Conservation (phyloP, 1,140 invertebrate genomes). For the Drosophila mauritiana region DNA sequence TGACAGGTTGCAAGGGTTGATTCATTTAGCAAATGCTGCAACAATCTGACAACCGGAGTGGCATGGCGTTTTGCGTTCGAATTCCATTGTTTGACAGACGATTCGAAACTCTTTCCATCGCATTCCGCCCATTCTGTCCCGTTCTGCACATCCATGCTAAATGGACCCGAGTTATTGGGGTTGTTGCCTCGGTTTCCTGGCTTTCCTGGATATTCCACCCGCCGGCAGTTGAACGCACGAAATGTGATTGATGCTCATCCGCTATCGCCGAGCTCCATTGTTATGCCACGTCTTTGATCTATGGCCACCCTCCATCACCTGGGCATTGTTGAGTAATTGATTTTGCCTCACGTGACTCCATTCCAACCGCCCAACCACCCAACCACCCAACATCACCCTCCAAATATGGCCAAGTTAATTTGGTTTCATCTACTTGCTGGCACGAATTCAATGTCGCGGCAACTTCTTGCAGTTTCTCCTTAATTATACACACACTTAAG, state of each 20-base stretch:
- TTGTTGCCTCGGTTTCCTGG: constrained; percentile 25
- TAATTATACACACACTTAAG: constrained; percentile 46
- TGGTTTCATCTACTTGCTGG: constrained; percentile 5
- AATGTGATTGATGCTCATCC: constrained; percentile 57
- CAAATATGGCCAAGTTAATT: constrained; percentile 10
- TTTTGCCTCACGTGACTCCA: constrained; percentile 40
- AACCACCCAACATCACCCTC: background rate
- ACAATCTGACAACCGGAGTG: constrained; percentile 52
- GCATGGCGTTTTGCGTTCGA: constrained; percentile 25
- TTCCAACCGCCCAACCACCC: background rate
- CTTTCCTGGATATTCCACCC: constrained; percentile 4
- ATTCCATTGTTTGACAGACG: constrained; percentile 18
- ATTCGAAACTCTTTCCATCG: background rate
- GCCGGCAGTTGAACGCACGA: constrained; percentile 17
- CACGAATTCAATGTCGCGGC: constrained; percentile 51
- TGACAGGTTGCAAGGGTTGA: constrained; percentile 66
- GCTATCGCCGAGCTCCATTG: constrained; percentile 11
- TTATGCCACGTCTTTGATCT: constrained; percentile 51
- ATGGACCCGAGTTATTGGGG: constrained; percentile 23
- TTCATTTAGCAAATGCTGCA: constrained; percentile 67
- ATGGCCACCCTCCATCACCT: constrained; percentile 34
- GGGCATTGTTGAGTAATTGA: constrained; percentile 68
- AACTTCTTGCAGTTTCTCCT: constrained; percentile 48
- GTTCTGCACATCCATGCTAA: background rate
- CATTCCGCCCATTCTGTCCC: background rate